Percentiles rank a stretch among this genome's conserved stretches.
These are phyloP conservation scores for Scortum barcoo DNA, from an alignment of 2,113 vertebrate genomes.

Conservation along the genomic window DNA sequence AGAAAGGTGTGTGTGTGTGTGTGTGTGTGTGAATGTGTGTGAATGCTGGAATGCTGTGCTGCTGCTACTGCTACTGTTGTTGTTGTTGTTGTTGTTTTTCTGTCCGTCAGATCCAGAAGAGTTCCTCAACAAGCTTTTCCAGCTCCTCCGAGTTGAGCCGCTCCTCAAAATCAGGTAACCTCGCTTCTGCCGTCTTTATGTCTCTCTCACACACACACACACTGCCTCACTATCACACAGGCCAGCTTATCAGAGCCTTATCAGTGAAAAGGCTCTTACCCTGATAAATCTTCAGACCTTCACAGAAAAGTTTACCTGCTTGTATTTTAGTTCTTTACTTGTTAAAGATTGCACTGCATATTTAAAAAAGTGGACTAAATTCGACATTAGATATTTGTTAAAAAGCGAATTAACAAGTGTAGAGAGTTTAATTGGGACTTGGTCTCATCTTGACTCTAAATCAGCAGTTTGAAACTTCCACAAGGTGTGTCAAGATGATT, in stretches of 20 bases:
- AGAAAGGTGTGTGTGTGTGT: constrained; percentile 80
- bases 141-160: constrained; percentile 82
- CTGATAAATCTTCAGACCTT: not conserved
- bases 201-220: constrained; percentile 4
- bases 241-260: not conserved
- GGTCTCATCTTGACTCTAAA: too few relatives aligned
- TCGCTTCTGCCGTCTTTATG: not conserved
- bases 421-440: too few relatives aligned
- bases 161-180: constrained; percentile 86
- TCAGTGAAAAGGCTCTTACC: not conserved
- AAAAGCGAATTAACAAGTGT: not conserved
- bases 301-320: not conserved
- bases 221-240: not conserved
- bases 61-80: constrained; percentile 14
- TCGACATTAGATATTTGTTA: not conserved
- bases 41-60: constrained; percentile 56
- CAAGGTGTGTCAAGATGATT: too few relatives aligned
- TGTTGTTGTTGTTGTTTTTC: not conserved
- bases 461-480: too few relatives aligned
- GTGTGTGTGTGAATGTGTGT: not conserved
- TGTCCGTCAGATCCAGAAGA: constrained; percentile 87
- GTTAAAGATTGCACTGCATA: too few relatives aligned
- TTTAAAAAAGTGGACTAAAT: too few relatives aligned
- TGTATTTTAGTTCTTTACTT: not conserved
- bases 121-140: constrained; percentile 88